These are phyloP conservation scores for Caradrina kadenii DNA, from an alignment of 2,888 invertebrate genomes.

Conservation along the genomic window DNA sequence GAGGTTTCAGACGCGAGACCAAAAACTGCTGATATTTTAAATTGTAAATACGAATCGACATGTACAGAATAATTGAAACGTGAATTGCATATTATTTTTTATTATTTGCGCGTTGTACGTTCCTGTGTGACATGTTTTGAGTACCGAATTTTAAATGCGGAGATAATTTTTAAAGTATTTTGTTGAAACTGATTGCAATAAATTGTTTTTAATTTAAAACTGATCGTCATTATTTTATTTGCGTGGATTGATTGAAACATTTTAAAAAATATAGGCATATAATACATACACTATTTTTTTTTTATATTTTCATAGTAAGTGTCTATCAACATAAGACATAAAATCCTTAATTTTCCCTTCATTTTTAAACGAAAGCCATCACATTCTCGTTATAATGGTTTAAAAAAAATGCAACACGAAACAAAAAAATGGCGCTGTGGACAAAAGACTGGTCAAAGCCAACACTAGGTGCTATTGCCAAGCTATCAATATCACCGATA, in stretches of 20 bases:
- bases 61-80: constrained; percentile 64
- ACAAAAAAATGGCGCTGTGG: constrained; percentile 13
- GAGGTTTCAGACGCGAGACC: constrained; percentile 29
- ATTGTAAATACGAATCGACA: constrained; percentile 55
- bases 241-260: no score
- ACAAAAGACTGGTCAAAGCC: constrained; percentile 23
- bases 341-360: background rate
- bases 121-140: constrained; percentile 41
- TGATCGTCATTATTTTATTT: no score
- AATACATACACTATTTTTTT: no score
- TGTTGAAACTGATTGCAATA: background rate
- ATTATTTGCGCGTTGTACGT: constrained; percentile 30
- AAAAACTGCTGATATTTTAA: constrained; percentile 61
- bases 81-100: constrained; percentile 57
- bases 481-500: constrained; percentile 35
- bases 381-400: background rate
- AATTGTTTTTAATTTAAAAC: background rate
- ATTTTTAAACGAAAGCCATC: background rate
- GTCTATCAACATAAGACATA: background rate
- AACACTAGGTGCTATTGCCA: constrained; percentile 26
- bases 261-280: no score
- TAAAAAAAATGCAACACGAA: constrained; percentile 11
- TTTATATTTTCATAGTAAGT: no score
- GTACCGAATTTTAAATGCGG: constrained; percentile 38
- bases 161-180: constrained; percentile 12